These are phyloP conservation scores for Alauda arvensis DNA, from an alignment of 2,797 vertebrate species.

Conservation along the genomic window DNA sequence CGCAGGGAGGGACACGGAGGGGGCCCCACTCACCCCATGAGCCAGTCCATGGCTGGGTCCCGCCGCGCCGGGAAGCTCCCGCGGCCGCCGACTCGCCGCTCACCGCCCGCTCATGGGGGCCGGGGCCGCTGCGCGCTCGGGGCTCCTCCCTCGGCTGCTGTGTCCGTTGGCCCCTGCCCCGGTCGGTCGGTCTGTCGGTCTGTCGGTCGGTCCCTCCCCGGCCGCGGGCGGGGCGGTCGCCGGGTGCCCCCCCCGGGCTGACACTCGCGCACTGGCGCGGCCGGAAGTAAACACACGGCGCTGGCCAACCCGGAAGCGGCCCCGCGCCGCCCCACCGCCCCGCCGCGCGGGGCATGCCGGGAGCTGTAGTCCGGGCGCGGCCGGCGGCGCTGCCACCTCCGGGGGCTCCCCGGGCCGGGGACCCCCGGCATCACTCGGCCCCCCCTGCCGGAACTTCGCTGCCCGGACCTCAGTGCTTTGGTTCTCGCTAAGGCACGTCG, in stretches of 20 bases:
- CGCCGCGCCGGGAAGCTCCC: slow-evolving; percentile 15
- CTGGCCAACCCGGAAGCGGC: slow-evolving; percentile 59
- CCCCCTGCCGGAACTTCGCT: background rate
- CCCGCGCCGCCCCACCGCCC: too few species aligned
- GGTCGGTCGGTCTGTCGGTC: background rate
- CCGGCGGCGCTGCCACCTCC: too few species aligned
- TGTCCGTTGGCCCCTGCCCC: slow-evolving; percentile 53
- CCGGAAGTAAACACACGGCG: slow-evolving; percentile 91
- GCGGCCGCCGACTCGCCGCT: background rate
- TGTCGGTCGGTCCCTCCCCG: background rate
- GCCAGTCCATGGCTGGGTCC: slow-evolving; percentile 86
- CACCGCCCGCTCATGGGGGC: slow-evolving; percentile 25
- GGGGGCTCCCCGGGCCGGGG: too few species aligned
- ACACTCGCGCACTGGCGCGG: slow-evolving; percentile 41
- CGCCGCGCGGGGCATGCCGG: background rate
- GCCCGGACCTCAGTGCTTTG: rapidly evolving
- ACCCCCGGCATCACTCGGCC: rapidly evolving
- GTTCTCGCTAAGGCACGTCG: rapidly evolving
- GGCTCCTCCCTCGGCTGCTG: slow-evolving; percentile 54
- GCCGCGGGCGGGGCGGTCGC: slow-evolving; percentile 19
- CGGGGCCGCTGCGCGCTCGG: background rate
- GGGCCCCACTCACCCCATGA: slow-evolving; percentile 87
- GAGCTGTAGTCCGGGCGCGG: slow-evolving; percentile 36
- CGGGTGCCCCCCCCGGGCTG: slow-evolving; percentile 35
- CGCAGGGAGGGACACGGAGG: background rate